phyloP scores from a whole-genome alignment of 2,888 invertebrate species.

The Chrysina gloriosa region DNA sequence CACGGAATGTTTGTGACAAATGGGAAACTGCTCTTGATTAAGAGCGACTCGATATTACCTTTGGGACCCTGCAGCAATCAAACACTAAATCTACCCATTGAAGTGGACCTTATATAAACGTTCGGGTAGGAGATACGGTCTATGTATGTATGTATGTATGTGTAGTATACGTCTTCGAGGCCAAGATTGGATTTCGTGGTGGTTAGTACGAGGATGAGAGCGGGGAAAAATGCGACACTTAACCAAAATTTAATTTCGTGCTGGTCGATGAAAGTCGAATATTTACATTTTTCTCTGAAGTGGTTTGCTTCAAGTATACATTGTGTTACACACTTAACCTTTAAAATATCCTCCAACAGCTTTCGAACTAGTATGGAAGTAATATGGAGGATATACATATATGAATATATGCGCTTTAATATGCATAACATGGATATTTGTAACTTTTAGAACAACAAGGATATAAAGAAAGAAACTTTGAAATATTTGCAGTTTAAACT shows the following conservation, averaged over 20 bases:
- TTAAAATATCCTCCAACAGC: background rate
- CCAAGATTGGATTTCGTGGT: constrained; percentile 26
- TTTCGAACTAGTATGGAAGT: no score
- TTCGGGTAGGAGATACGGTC: background rate
- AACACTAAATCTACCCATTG: constrained; percentile 7
- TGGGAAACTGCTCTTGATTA: constrained; percentile 20
- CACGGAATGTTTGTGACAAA: constrained; percentile 15
- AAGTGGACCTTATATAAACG: constrained; percentile 5
- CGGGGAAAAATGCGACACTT: background rate
- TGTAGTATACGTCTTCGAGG: constrained; percentile 7
- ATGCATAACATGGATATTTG: background rate
- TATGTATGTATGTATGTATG: background rate
- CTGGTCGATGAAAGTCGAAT: background rate
- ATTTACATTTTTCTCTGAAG: constrained; percentile 15
- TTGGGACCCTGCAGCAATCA: constrained; percentile 9
- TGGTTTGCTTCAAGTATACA: constrained; percentile 2
- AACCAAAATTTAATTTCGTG: constrained; percentile 27
- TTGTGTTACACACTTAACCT: background rate
- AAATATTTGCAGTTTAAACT: no score
- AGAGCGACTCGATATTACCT: constrained; percentile 17
- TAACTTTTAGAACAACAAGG: no score
- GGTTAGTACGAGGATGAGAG: background rate
- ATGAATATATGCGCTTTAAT: no score
- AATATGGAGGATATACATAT: no score
- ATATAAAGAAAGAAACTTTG: no score